Base-by-base conservation (phyloP, 2,888 invertebrate species). In the Boloria euphrosyne region DNA sequence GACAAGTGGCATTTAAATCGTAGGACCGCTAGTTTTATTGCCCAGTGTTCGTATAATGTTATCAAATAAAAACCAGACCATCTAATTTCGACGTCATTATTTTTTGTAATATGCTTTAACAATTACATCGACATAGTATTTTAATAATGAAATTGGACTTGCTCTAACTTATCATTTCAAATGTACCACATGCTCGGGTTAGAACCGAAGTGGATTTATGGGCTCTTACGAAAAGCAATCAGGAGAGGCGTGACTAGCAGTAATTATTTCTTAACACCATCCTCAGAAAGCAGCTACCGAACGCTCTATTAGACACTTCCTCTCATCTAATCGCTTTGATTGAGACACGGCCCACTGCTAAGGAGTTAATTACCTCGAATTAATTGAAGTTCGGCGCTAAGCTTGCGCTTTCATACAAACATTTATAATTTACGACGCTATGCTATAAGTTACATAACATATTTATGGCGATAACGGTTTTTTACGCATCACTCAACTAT, bases 251-350 rank as follows among this genome's bases (percentile, higher is more conserved):
- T 85, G 83, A 82, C 86, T 77, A 66, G 78, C 74, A 74, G 85
- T 91, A 89, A 92, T 92, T 90, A 92, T 90, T 92, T 90, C 89
- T 86, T 91, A 89, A 89, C 89, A 86, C 87, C 86, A 87, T 86
- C 84, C 81, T 84, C 83, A 82, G 79, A 76, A 77, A 67, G 78
- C 74, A 67, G 88, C 89, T 91, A 89, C 91, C 77, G 90, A 84
- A 85, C 80, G 74, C 73, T 76, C 75, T 77, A 84, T 86, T 85
- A 86, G 80, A 76, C 77, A 84, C 83, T 86, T 86, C 86, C 87
- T 86, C 75, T 62, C 54, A n/a, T 70, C 66, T 64, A 68, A 70
- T 85, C 79, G 80, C 69, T 83, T 80, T 82, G 84, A 89, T 89
- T 88, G 83, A 89, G 87, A 86, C 75, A 80, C 82, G 78, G 79